These are phyloP conservation scores for Excalfactoria chinensis DNA, from an alignment of 2,113 vertebrate species.

Conservation along the genomic window DNA sequence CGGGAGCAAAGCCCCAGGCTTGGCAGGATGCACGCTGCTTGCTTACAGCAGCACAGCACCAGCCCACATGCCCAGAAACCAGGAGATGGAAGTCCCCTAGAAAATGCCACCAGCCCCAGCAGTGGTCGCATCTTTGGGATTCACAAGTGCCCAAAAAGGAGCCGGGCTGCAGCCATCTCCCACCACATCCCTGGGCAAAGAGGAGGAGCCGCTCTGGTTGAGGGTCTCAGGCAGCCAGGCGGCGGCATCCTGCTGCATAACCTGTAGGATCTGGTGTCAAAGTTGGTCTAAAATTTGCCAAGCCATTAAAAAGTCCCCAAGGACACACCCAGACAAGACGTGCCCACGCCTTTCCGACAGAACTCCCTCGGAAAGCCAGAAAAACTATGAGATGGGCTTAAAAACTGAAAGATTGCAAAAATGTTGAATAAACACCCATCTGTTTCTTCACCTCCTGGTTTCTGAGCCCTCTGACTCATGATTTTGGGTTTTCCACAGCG, in stretches of 20 bases:
- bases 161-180: neutral
- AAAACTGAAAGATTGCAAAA: neutral
- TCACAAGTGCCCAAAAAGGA: neutral
- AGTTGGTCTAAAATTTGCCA: neutral
- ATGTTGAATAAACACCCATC: neutral
- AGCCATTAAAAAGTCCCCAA: neutral
- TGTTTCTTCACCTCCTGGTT: slow-evolving; percentile 16
- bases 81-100: too few relatives aligned
- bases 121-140: neutral
- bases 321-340: neutral
- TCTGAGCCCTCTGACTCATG: neutral
- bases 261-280: neutral
- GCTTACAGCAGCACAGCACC: neutral
- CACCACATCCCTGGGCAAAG: neutral
- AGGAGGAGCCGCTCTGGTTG: neutral
- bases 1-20: neutral
- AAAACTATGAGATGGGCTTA: rapidly evolving
- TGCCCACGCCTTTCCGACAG: neutral
- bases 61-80: neutral
- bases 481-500: neutral
- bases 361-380: neutral
- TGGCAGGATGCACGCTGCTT: neutral
- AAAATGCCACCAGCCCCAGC: neutral
- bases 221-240: neutral
- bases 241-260: neutral